Conservation (phyloP, 2,113 vertebrate genomes). For the Abramis brama region DNA sequence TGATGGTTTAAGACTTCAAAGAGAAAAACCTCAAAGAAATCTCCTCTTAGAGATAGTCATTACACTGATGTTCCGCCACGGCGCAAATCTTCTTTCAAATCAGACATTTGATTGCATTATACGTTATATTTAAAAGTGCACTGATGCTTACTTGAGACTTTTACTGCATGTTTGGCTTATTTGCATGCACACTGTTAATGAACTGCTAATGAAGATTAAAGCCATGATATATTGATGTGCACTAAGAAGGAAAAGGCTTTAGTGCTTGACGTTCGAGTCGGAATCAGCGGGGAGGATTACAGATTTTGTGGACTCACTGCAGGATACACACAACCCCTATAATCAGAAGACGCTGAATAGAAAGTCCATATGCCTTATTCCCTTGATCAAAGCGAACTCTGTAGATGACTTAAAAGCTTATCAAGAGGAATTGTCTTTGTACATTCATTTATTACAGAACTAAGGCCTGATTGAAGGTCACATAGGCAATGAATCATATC, state of each 20-base stretch:
- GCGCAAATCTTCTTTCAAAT: background rate
- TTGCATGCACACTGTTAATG: constrained; percentile 28
- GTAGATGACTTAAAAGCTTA: constrained; percentile 35
- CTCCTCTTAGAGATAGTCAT: constrained; percentile 49
- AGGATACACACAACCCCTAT: constrained; percentile 23
- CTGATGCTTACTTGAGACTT: constrained; percentile 30
- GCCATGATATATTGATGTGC: constrained; percentile 24
- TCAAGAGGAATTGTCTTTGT: constrained; percentile 6
- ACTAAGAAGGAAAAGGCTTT: constrained; percentile 4
- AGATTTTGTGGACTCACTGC: background rate
- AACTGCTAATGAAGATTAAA: constrained; percentile 28
- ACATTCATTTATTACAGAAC: constrained; percentile 8
- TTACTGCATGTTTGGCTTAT: constrained; percentile 14
- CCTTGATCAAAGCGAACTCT: constrained; percentile 49
- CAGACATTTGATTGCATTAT: constrained; percentile 44
- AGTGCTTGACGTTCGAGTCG: background rate
- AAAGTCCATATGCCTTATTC: background rate
- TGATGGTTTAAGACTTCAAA: constrained; percentile 61
- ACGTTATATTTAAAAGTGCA: constrained; percentile 24
- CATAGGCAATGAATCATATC: background rate
- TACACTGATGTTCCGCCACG: background rate
- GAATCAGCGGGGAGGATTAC: constrained; percentile 19
- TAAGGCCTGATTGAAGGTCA: constrained; percentile 13
- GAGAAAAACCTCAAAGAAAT: constrained; percentile 56
- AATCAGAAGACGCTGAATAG: background rate